phyloP scores from a whole-genome alignment of 1,140 invertebrate species.

The Drosophila ironensis region DNA sequence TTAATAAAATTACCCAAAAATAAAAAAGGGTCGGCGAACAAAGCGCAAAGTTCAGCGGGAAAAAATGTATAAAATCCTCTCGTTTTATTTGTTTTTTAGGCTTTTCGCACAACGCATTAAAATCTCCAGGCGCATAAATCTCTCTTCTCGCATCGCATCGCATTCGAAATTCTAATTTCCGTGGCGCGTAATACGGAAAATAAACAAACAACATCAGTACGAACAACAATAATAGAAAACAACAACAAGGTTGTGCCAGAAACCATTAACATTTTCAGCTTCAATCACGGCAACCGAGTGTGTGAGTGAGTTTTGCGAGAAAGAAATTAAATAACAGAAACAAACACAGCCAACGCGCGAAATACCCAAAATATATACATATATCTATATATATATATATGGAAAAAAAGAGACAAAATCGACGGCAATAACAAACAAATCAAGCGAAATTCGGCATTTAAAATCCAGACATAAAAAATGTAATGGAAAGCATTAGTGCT shows the following conservation, averaged over 20 bases:
- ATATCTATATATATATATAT: too few relatives aligned
- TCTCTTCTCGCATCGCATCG: not conserved
- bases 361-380: not conserved
- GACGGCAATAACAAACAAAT: constrained; percentile 45
- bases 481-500: constrained; percentile 81
- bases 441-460: constrained; percentile 67
- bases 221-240: constrained; percentile 25
- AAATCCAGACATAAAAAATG: constrained; percentile 78
- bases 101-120: constrained; percentile 27
- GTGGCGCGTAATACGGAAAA: constrained; percentile 47
- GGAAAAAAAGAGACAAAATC: constrained; percentile 20
- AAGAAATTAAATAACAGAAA: constrained; percentile 54
- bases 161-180: constrained; percentile 53
- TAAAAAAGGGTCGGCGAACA: not conserved
- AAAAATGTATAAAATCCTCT: not conserved
- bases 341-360: constrained; percentile 11
- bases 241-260: constrained; percentile 31
- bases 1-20: constrained; percentile 12
- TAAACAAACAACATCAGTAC: constrained; percentile 35
- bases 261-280: constrained; percentile 64
- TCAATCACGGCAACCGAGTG: constrained; percentile 44
- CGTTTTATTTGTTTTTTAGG: constrained; percentile 23
- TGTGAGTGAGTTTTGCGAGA: constrained; percentile 9
- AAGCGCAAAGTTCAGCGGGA: constrained; percentile 15
- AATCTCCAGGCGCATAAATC: constrained; percentile 32